Evolutionary conservation across 2,888 invertebrate species (phyloP).

Genomic region (Rhamphomyia laevipes): DNA sequence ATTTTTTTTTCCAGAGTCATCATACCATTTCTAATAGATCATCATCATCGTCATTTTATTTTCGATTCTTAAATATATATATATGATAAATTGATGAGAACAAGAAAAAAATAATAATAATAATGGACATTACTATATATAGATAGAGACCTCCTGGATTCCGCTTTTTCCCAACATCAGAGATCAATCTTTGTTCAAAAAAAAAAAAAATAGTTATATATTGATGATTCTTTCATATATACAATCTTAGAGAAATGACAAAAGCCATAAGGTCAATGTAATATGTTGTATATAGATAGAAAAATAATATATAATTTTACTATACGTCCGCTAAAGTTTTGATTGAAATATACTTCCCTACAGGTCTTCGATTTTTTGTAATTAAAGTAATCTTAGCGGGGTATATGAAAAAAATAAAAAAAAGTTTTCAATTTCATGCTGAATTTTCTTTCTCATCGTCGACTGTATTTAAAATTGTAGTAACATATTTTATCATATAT

Average conservation of each 20-base stretch:
- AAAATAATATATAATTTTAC: background rate
- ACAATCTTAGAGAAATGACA: background rate
- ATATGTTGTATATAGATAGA: background rate
- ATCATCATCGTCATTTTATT: constrained; percentile 6
- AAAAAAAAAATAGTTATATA: no score
- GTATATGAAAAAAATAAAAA: no score
- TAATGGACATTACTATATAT: background rate
- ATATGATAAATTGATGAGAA: constrained; percentile 6
- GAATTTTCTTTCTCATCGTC: no score
- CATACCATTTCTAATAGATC: constrained; percentile 5
- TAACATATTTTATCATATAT: no score
- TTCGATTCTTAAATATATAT: no score
- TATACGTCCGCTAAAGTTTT: background rate
- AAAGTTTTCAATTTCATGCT: background rate
- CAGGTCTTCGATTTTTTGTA: constrained; percentile 5
- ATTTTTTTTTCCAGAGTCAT: constrained; percentile 7
- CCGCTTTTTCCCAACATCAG: no score
- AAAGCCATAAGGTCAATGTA: background rate
- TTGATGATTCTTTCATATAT: background rate
- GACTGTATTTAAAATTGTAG: no score
- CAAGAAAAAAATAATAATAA: background rate
- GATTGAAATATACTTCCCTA: constrained; percentile 6
- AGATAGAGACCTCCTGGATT: no score
- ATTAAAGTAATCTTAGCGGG: constrained; percentile 8
- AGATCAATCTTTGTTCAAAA: no score